Evolutionary conservation across 2,888 invertebrate species (phyloP), one percentile per base, ranked within the genome.

Genomic region (Magallana nippona): DNA sequence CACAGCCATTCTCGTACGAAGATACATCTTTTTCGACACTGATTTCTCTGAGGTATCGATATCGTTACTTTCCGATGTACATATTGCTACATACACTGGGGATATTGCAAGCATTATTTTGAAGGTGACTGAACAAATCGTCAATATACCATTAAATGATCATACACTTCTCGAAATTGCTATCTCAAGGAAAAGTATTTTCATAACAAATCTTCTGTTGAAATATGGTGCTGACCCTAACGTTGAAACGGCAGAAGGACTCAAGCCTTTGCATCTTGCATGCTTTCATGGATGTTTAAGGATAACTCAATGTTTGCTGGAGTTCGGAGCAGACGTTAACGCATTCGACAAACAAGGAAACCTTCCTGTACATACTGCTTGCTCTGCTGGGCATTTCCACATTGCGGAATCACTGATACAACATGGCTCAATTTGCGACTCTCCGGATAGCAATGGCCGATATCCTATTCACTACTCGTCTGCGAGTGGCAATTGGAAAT

Each of bases 401-500:
- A 58, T 84, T 58, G 86, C 85, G 0, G 62, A 83, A 10, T 81
- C 44, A 0, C 77, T 89, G 55, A n/a, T 88, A 56, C 13, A 82
- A 27, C 78, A 82, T 56, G 88, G 86, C 11, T 80, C 84, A 56
- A 60, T 63, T 11, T 82, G 82, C 3, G 79, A 88, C 55, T 55
- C 11, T 22, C 22, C 77, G 13, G 88, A 89, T 84, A 83, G 85
- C 17, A 44, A 81, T 2, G 88, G 88, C 5, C 77, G 62, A 44
- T 80, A 78, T 58, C 78, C 84, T 2, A 77, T 89, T n/a, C 89
- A 89, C 77, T 84, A 85, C 57, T 86, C 86, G 0, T 84, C 88
- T 5, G 89, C 86, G 19, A 86, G 85, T 80, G 88, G 89, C 22
- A 57, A 84, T 57, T 55, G 27, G 10, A 58, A 81, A 27, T 81